phyloP scores from a whole-genome alignment of 2,797 vertebrate genomes.

The Pantherophis alleghaniensis region DNA sequence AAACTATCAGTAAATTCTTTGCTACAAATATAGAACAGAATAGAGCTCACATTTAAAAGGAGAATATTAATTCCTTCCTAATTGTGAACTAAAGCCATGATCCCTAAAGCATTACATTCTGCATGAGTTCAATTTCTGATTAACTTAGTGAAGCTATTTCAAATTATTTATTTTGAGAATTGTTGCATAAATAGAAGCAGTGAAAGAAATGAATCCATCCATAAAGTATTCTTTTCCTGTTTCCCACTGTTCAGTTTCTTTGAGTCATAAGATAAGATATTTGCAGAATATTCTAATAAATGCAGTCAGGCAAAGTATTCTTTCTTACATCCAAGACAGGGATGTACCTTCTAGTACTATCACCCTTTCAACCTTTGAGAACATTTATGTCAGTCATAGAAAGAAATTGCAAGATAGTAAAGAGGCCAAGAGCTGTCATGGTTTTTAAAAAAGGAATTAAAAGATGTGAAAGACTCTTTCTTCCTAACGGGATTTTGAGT shows the following conservation, averaged over 20 bases:
- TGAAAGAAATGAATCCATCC: background rate
- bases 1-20: background rate
- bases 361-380: slow-evolving; percentile 51
- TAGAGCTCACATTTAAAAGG: background rate
- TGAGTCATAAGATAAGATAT: slow-evolving; percentile 15
- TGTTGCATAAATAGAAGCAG: background rate
- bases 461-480: slow-evolving; percentile 24
- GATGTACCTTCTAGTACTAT: slow-evolving; percentile 36
- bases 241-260: background rate
- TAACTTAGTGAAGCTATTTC: background rate
- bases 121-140: background rate
- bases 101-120: background rate
- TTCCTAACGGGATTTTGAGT: slow-evolving; percentile 49
- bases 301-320: slow-evolving; percentile 20
- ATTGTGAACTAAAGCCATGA: background rate
- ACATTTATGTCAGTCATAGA: slow-evolving; percentile 29
- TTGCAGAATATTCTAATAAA: slow-evolving; percentile 29
- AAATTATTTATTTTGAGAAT: background rate
- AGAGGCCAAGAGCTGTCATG: slow-evolving; percentile 37
- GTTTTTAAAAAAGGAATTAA: slow-evolving; percentile 28
- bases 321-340: slow-evolving; percentile 31
- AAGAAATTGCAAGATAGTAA: slow-evolving; percentile 40
- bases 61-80: background rate
- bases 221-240: background rate
- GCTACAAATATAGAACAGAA: background rate